Evolutionary conservation across 37 sponge, comb jelly and placozoan species (phyloP), one percentile per base, ranked within the genome.

Genomic region (Chondrilla cf. caribensis): DNA sequence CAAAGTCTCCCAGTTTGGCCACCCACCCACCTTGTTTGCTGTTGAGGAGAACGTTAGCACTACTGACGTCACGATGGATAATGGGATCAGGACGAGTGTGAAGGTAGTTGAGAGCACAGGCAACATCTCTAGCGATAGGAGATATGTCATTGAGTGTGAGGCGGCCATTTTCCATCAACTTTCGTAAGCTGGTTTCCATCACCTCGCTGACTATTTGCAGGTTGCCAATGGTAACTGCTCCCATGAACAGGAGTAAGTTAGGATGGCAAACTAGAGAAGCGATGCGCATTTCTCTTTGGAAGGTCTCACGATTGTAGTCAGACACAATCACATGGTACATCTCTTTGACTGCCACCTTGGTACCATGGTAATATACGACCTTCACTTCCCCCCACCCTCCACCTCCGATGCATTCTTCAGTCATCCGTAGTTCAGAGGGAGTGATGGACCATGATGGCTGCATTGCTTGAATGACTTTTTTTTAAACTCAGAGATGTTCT

Each of bases 61-160:
- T 87, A 68, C 88, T 93, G 70, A 93, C 78, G 44, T 93, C 94
- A 9, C 94, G 85, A 41, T 93, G 94, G 8, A 90, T 42, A 19
- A 93, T 84, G 18, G 94, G 94, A 0, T 85, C 72, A 25, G 94
- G 94, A 19, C 60, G 67, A 4, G 70, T 51, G 79, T 93, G 94
- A n/a, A 93, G 79, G 59, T 90, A 93, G 54, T 83, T n/a, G n/a
- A n/a, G n/a, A n/a, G n/a, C n/a, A n/a, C n/a, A n/a, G n/a, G n/a
- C n/a, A n/a, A n/a, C n/a, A n/a, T n/a, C n/a, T n/a, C n/a, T n/a
- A n/a, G n/a, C n/a, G n/a, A n/a, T n/a, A n/a, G 47, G 71, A 31
- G 79, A n/a, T 21, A 87, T 42, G 14, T 90, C 89, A 39, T 80
- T 26, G 68, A 86, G 29, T 11, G 82, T 15, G 1, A 94, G 73